Base-by-base conservation (phyloP, 2,113 vertebrate genomes). In the Aviceda subcristata region DNA sequence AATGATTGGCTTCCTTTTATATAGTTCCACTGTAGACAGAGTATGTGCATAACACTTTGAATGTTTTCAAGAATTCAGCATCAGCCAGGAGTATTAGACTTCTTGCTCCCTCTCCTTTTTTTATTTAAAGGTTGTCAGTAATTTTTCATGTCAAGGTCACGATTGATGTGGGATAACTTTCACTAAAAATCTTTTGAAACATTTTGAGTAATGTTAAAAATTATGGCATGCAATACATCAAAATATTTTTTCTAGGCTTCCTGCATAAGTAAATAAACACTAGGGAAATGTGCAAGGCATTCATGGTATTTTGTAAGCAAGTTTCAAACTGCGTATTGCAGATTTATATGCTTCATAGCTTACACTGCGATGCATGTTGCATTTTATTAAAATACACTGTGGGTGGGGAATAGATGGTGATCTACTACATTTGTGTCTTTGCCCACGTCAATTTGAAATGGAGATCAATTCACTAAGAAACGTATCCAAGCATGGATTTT, bases 131-230 rank as follows among this genome's bases (percentile, higher is more conserved):
- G 86, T 62, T 80, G 87, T 36, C 89, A 84, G 87, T 92, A 98
- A 98, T 87, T 97, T 97, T 97, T 97, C 81, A 77, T 95, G 87
- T 97, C 97, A 97, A 96, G 86, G 86, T 97, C 29, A 15, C 95
- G 94, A 97, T 94, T 97, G 97, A 96, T 96, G 87, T 76, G 74
- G 86, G 95, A 98, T 98, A 97, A 96, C 69, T 96, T 97, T 92
- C 69, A 92, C 86, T 96, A 94, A 95, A 97, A 97, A 86, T 53
- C 90, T 95, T 95, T 87, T 91, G 90, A 90, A 98, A 97, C 92
- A 83, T 97, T 96, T 94, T 98, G 94, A 97, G 75, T 97, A 91
- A 94, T 95, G 90, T 91, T 96, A 96, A 96, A 90, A 97, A 97
- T 77, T 92, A 79, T 81, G 79, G 60, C 68, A 94, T 94, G 92